Conservation (phyloP, 92 coral and sea anemone genomes). For the Muricea muricata region DNA sequence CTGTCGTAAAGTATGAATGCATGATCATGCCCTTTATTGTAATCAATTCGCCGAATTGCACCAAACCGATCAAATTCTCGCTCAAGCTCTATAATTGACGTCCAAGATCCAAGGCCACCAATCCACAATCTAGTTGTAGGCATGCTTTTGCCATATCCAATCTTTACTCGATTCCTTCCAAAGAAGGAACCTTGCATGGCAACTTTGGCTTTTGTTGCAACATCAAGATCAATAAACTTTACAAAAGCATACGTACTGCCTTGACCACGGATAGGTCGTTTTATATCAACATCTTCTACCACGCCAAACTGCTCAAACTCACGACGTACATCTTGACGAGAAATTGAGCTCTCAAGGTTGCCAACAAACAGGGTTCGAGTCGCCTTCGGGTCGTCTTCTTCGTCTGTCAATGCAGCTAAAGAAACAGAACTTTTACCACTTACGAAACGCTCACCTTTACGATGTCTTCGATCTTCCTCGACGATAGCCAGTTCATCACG, state of each 20-base stretch:
- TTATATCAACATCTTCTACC: constrained; percentile 97
- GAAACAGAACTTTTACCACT: constrained; percentile 64
- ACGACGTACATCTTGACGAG: constrained; percentile 93
- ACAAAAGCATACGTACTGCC: constrained; percentile 99
- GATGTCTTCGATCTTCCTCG: constrained; percentile 72
- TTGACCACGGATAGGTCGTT: constrained; percentile 98
- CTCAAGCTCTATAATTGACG: constrained; percentile 89
- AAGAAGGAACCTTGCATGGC: constrained; percentile 95
- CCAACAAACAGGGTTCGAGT: constrained; percentile 98
- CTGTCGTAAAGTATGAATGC: constrained; percentile 99
- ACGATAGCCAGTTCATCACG: constrained; percentile 77
- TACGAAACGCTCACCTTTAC: constrained; percentile 65
- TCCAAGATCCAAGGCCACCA: constrained; percentile 99
- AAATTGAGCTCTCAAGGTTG: constrained; percentile 94
- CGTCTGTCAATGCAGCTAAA: constrained; percentile 67
- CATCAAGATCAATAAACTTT: constrained; percentile 99
- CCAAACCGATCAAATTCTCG: constrained; percentile 99
- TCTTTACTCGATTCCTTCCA: constrained; percentile 97
- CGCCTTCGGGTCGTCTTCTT: constrained; percentile 99
- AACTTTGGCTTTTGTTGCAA: constrained; percentile 92
- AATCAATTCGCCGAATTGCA: constrained; percentile 96
- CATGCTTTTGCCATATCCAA: constrained; percentile 99
- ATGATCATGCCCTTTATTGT: constrained; percentile 96
- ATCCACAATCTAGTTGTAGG: constrained; percentile 99
- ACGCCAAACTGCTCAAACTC: constrained; percentile 97